Evolutionary conservation across 2,797 vertebrate species (phyloP).

Genomic region (Alcedo atthis): DNA sequence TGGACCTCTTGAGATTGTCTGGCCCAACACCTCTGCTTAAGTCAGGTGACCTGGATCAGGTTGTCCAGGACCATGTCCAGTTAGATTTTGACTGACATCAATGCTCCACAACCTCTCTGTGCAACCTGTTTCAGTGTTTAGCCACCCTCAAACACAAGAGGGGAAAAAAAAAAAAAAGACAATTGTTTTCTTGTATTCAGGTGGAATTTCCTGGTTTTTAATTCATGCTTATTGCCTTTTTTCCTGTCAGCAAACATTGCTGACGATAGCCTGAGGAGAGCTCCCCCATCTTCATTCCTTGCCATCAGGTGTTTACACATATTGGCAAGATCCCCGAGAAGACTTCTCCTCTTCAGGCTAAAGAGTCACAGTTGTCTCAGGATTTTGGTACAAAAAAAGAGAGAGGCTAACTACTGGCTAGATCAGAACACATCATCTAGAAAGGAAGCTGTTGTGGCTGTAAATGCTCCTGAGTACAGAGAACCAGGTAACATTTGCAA

Average conservation of each 20-base stretch:
- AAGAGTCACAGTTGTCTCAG: neutral
- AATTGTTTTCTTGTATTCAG: neutral
- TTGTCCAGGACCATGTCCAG: accelerated
- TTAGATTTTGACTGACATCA: neutral
- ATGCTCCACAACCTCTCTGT: neutral
- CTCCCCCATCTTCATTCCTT: neutral
- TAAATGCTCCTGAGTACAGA: neutral
- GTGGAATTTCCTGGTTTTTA: neutral
- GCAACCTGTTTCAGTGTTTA: neutral
- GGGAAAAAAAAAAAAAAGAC: neutral
- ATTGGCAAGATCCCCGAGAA: neutral
- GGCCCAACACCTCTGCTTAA: neutral
- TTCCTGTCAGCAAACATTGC: neutral
- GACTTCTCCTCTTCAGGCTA: neutral
- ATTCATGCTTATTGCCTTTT: neutral
- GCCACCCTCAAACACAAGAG: neutral
- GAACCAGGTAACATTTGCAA: neutral
- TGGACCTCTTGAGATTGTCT: neutral
- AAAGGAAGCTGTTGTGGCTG: neutral
- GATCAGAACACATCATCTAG: neutral
- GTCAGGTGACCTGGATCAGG: neutral
- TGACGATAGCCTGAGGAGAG: neutral
- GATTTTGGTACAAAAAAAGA: neutral
- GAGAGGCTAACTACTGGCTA: neutral
- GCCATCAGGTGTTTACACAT: neutral